Evolutionary conservation across 92 coral and sea anemone species (phyloP), one percentile per base, ranked within the genome.

Genomic region (Epizoanthus stellaris): DNA sequence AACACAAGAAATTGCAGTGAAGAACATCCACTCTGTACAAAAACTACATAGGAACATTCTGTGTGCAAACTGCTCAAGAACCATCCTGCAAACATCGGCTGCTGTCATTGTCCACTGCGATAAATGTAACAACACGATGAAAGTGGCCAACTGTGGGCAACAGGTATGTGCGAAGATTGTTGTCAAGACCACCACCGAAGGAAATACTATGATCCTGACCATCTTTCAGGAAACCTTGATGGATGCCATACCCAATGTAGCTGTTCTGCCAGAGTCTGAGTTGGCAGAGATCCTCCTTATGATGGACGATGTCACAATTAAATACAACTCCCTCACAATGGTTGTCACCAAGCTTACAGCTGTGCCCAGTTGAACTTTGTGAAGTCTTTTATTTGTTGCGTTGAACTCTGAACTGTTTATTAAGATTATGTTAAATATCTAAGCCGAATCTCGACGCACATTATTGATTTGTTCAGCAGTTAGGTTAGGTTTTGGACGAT

Each of bases 31-130:
- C 72, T 82, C 86, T 4, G 66, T 67, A 43, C 70, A 84, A 76
- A 71, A 84, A 70, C 68, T 73, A 23, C 25, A 84, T 34, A 16
- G 34, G 15, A 70, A 56, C 67, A 68, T 73, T 11, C 66, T 70
- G 43, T 84, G 81, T 16, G 39, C 36, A 21, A 84, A 59, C 57
- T 84, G 87, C 72, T 58, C 81, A 45, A 53, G 82, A 77, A 89
- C 21, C 25, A 53, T 82, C 47, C 80, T 82, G 56, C 79, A 82
- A 67, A 69, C 38, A 40, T 57, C 86, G n/a, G 71, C 65, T 17
- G 69, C 76, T 23, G 39, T 67, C 16, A 64, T 53, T n/a, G 87
- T 83, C 0, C 87, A 59, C 60, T 71, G 80, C 71, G 67, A 70
- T 36, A 19, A 64, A 62, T 83, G 81, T 54, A 54, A 62, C 47